Base-by-base conservation (phyloP, 2,888 invertebrate species). In the Stegana nigrithorax region DNA sequence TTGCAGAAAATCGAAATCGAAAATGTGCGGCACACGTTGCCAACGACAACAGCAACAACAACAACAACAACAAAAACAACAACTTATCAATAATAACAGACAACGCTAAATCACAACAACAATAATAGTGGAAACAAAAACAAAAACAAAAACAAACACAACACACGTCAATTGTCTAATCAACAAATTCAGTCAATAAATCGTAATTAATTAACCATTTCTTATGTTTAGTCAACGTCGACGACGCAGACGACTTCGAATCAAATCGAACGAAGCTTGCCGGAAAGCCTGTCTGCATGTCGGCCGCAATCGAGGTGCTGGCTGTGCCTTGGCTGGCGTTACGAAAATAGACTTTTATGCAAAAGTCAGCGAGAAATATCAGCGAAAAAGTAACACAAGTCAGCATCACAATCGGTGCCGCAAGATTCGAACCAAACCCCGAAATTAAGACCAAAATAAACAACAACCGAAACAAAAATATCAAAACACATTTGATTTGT, bases 191-290 rank as follows among this genome's bases (percentile, higher is more conserved):
- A 78, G 80, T 82, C 84, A 83, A 84, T 84, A 84, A 84, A 84
- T 83, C 82, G 83, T 83, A 83, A 84, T 84, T 84, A 84, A 84
- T 83, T 84, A 84, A 83, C 79, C 71, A 65, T 78, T 73, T 66
- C 53, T 55, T 36, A 55, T 27, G 53, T 55, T 32, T 21, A 12
- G 21, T 21, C 36, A 36, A 21, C 19, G 53, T 12, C 29, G 32
- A 29, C 27, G 51, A 21, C 32, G 32, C 2, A 14, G 53, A 17
- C 29, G 12, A 12, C 21, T 29, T 19, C 32, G 7, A 27, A 14
- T 57, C n/a, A n/a, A n/a, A n/a, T n/a, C n/a, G n/a, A n/a, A n/a
- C n/a, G n/a, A n/a, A n/a, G n/a, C n/a, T n/a, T n/a, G n/a, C n/a
- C n/a, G n/a, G n/a, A n/a, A n/a, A n/a, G n/a, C n/a, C n/a, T n/a